Percentiles rank a stretch among this genome's conserved stretches.
Conservation (phyloP, 1,140 invertebrate genomes). For the Phymastichus coffea region DNA sequence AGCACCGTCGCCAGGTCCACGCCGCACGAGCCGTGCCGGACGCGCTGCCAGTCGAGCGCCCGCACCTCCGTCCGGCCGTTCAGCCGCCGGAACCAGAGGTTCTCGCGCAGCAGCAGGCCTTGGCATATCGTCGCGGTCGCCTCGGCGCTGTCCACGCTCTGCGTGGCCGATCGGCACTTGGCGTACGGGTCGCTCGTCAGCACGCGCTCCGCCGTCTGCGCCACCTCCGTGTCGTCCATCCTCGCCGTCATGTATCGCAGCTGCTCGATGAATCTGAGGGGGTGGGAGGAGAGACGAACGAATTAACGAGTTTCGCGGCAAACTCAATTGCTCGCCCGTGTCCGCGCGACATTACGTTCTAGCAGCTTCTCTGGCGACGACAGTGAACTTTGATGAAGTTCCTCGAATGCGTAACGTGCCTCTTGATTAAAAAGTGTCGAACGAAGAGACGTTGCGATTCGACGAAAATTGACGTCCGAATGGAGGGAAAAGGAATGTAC, state of each 20-base stretch:
- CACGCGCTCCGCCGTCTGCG: neutral
- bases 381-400: too few species aligned
- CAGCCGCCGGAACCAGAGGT: conserved; percentile 42
- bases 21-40: conserved; percentile 36
- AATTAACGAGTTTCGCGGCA: too few species aligned
- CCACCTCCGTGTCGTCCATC: neutral
- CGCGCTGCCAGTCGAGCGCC: conserved; percentile 43
- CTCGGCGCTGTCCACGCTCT: neutral
- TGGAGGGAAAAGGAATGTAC: too few species aligned
- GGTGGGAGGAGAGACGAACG: too few species aligned
- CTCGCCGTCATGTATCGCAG: neutral
- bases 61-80: conserved; percentile 36
- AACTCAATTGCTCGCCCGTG: too few species aligned
- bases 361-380: too few species aligned
- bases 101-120: conserved; percentile 40
- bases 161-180: neutral
- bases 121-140: conserved; percentile 46
- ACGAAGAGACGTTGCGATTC: too few species aligned
- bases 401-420: too few species aligned
- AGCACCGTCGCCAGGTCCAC: conserved; percentile 40
- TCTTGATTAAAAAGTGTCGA: too few species aligned
- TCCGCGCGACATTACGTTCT: too few species aligned
- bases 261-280: neutral
- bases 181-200: conserved; percentile 25
- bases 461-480: too few species aligned